Evolutionary conservation across 1,140 invertebrate genomes (phyloP), one percentile per base, ranked within the genome.

Genomic region (Lepidotrigona ventralis): DNA sequence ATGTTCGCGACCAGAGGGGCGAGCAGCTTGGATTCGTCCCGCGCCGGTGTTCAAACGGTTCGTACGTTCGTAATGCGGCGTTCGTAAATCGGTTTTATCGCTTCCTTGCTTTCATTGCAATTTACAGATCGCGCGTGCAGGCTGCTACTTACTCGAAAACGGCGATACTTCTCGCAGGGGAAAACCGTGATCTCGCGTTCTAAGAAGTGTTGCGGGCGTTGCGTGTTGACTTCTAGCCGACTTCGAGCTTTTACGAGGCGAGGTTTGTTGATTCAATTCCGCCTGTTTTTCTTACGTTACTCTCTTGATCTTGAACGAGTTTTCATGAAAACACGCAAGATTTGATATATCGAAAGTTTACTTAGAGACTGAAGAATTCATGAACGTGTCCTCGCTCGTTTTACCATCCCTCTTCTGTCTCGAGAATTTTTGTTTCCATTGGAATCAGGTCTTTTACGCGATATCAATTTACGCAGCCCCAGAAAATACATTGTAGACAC

Each of bases 41-140:
- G 58, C 73, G 53, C 39, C 21, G 46, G 54, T 60, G 64, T 69
- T 46, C 78, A 51, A 78, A 78, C 64, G 68, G 54, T 60, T 33
- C 33, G 39, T 46, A 8, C 39, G 39, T 46, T 58, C 54, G 74
- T 78, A 78, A 82, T 29, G 74, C 74, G 74, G 70, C n/a, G n/a
- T n/a, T 60, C 81, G 74, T 82, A n/a, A n/a, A n/a, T 82, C 17
- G 39, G 46, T 78, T 77, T 82, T 82, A 82, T 82, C 81, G 81
- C 74, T 82, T 82, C 81, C 81, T 8, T 70, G 64, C 81, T 81
- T 82, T 69, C 70, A 68, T 82, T 53, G 46, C 54, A 53, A 82
- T 82, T 78, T 82, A 82, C 81, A n/a, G 66, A 82, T 78, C 29
- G 11, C 26, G 9, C 81, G 12, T 51, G 15, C 75, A 26, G 9